Evolutionary conservation across 2,888 invertebrate species (phyloP).

Genomic region (Steromphala cineraria): DNA sequence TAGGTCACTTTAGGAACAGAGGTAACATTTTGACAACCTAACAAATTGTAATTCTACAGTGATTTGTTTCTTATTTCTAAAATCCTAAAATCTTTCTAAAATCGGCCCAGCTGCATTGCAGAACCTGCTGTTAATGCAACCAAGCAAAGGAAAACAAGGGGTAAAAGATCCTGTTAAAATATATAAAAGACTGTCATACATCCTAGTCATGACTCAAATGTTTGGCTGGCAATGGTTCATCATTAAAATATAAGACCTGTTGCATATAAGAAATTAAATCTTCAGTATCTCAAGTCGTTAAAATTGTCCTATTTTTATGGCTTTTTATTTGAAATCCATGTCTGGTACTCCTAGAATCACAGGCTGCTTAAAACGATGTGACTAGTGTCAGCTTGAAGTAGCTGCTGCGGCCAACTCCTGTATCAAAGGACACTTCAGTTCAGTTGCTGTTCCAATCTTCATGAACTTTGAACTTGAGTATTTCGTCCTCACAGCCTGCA

Average conservation of each 20-base stretch:
- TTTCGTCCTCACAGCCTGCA: conserved; percentile 75
- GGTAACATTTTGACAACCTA: not conserved
- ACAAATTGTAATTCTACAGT: conserved; percentile 12
- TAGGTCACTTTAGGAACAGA: not conserved
- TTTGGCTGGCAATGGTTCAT: no score
- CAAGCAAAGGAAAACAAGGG: no score
- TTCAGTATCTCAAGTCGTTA: no score
- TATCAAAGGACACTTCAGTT: conserved; percentile 64
- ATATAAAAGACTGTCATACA: no score
- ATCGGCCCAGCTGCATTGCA: not conserved
- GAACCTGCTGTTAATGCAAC: no score
- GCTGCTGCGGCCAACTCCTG: conserved; percentile 47
- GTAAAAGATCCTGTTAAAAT: no score
- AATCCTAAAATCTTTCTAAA: not conserved
- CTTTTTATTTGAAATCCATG: no score
- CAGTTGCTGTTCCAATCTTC: conserved; percentile 73
- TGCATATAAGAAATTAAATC: no score
- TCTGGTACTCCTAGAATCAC: not conserved
- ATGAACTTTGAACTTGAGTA: conserved; percentile 76
- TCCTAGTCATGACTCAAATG: no score
- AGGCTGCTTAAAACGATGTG: not conserved
- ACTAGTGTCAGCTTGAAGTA: not conserved
- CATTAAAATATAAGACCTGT: no score
- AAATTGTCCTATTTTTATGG: no score
- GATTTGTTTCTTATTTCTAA: not conserved